These are phyloP conservation scores for Arenaria interpres DNA, from an alignment of 2,113 vertebrate genomes.

Conservation along the genomic window DNA sequence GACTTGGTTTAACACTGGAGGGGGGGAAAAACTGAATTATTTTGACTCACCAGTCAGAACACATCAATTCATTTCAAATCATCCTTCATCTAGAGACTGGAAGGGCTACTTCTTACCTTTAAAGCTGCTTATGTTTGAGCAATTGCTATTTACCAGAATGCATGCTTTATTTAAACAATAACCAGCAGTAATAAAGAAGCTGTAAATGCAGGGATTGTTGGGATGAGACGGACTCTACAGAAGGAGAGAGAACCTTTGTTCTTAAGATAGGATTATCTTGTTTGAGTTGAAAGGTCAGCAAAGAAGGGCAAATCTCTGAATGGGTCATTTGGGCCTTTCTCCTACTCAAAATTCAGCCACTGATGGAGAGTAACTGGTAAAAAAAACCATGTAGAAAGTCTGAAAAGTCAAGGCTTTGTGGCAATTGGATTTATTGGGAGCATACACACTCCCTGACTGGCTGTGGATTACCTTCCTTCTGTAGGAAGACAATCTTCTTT, in stretches of 20 bases:
- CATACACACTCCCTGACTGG: not conserved
- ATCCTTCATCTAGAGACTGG: slow-evolving; percentile 67
- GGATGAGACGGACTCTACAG: not conserved
- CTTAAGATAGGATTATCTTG: not conserved
- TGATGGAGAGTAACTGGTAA: not conserved
- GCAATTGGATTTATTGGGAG: not conserved
- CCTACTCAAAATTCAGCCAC: not conserved
- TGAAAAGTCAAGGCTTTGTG: not conserved
- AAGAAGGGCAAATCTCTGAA: not conserved
- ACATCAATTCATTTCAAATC: slow-evolving; percentile 79
- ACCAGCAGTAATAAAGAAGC: slow-evolving; percentile 34
- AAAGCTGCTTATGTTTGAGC: slow-evolving; percentile 54
- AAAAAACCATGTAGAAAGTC: not conserved
- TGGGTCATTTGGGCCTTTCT: not conserved
- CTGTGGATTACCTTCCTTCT: not conserved
- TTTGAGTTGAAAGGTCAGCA: slow-evolving; percentile 29
- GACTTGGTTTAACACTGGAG: slow-evolving; percentile 82
- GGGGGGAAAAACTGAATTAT: slow-evolving; percentile 76
- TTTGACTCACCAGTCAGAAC: slow-evolving; percentile 83
- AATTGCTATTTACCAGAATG: slow-evolving; percentile 55
- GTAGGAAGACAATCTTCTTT: not conserved
- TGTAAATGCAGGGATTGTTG: not conserved
- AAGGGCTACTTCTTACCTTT: slow-evolving; percentile 56
- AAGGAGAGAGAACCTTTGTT: not conserved
- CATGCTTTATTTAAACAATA: slow-evolving; percentile 67